Evolutionary conservation across 1,140 invertebrate species (phyloP), one percentile per base, ranked within the genome.

Genomic region (Hycleus phaleratus): DNA sequence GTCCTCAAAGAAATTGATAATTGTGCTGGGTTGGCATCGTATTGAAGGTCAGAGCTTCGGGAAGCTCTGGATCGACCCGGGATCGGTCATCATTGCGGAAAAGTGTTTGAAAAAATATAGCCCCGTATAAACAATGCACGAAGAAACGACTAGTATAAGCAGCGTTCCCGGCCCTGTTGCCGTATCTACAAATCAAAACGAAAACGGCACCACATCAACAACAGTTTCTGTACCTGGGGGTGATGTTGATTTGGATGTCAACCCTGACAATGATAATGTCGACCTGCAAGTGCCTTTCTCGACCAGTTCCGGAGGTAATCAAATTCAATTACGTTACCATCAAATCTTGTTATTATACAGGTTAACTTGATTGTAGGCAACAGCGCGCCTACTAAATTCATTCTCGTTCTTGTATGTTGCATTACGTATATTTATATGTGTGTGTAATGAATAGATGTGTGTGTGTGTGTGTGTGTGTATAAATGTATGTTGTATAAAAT

Each of bases 141-240:
- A 76, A 69, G 74, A 75, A 66, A 69, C 73, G 64, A 68, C 70
- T 62, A 70, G 66, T 67, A 70, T 73, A 68, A 76, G 18, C 18
- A 18, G 71, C 73, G 73, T 74, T 67, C 73, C 71, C 48, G 66
- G 70, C 73, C 71, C 74, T 68, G 73, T 74, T 72, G 73, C 74
- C 71, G 73, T 71, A 64, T 73, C 74, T 68, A 74, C 73, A 48
- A 70, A 65, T 58, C 67, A 69, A 54, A 68, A 66, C 46, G 65
- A 70, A 60, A 68, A 68, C 59, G 63, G 65, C 58, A 61, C 64
- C 38, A 62, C 63, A 44, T 59, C 60, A 42, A 64, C 65, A 49
- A 50, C 51, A 47, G 40, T 46, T 38, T 64, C 65, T 56, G 62
- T 66, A 40, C 65, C 64, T 43, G 65, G 67, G 43, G 68, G 59